These are phyloP conservation scores for Caenorhabditis sinica DNA, from an alignment of 2,888 invertebrate genomes.

Conservation along the genomic window DNA sequence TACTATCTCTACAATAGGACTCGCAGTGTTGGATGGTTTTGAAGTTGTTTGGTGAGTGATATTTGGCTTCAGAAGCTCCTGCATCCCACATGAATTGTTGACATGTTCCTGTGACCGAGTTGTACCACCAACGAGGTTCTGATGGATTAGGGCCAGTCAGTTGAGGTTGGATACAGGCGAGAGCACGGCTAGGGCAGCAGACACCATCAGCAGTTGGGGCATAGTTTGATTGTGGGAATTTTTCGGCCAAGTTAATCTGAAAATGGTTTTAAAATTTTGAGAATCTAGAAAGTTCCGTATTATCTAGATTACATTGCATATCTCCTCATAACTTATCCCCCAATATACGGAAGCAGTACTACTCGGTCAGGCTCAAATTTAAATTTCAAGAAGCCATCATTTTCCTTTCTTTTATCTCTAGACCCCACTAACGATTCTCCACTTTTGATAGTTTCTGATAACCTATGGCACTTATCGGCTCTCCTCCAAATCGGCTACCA, in stretches of 20 bases:
- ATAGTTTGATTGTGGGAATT: constrained; percentile 76
- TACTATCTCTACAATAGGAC: constrained; percentile 76
- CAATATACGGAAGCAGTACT: too few species aligned
- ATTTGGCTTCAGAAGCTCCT: constrained; percentile 71
- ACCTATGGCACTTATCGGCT: constrained; percentile 47
- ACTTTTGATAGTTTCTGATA: neutral
- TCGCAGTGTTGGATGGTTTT: constrained; percentile 77
- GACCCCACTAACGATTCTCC: neutral
- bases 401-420: too few species aligned
- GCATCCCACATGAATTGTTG: constrained; percentile 80
- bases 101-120: constrained; percentile 75
- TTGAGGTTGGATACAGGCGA: constrained; percentile 76
- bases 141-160: constrained; percentile 76
- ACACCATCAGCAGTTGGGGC: constrained; percentile 75
- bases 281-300: neutral
- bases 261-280: neutral
- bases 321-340: too few species aligned
- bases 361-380: too few species aligned
- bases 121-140: constrained; percentile 77
- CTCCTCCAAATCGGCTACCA: constrained; percentile 21
- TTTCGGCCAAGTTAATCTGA: constrained; percentile 70
- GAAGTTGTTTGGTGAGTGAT: constrained; percentile 78
- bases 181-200: constrained; percentile 75
- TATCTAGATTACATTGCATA: too few species aligned
- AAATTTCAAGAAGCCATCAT: too few species aligned